phyloP scores from a whole-genome alignment of 2,888 invertebrate species.

The Nesidiocoris tenuis region DNA sequence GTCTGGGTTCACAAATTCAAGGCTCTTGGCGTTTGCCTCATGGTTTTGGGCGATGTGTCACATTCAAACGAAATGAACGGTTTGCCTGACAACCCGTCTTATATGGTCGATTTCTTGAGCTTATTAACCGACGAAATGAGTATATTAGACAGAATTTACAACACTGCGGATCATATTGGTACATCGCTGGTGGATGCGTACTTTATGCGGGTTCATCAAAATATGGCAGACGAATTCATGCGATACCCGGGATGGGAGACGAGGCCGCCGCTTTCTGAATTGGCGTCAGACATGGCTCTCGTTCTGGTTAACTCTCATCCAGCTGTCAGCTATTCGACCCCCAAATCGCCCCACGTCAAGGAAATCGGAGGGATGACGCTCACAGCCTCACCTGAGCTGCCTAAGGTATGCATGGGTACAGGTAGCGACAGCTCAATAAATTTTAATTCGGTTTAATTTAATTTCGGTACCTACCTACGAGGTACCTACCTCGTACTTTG shows the following conservation, averaged over 20 bases:
- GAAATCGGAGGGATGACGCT: slow-evolving; percentile 69
- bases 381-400: neutral
- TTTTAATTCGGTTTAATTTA: too few relatives aligned
- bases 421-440: neutral
- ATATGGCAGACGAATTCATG: too few relatives aligned
- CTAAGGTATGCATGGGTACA: neutral
- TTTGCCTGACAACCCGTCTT: slow-evolving; percentile 29
- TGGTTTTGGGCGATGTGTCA: neutral
- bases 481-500: too few relatives aligned
- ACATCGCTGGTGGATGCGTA: slow-evolving; percentile 29
- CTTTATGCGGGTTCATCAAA: slow-evolving; percentile 46
- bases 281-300: too few relatives aligned
- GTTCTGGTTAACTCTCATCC: too few relatives aligned
- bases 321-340: slow-evolving; percentile 30
- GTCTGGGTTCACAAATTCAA: slow-evolving; percentile 11
- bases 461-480: too few relatives aligned
- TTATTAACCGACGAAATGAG: slow-evolving; percentile 21
- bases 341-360: too few relatives aligned
- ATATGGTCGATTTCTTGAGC: slow-evolving; percentile 16
- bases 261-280: slow-evolving; percentile 41
- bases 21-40: neutral
- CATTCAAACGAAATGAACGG: neutral
- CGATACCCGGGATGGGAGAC: too few relatives aligned
- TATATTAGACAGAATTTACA: slow-evolving; percentile 27
- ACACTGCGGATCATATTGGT: neutral